phyloP scores from a whole-genome alignment of 2,888 invertebrate species.

The Lithosia quadra region DNA sequence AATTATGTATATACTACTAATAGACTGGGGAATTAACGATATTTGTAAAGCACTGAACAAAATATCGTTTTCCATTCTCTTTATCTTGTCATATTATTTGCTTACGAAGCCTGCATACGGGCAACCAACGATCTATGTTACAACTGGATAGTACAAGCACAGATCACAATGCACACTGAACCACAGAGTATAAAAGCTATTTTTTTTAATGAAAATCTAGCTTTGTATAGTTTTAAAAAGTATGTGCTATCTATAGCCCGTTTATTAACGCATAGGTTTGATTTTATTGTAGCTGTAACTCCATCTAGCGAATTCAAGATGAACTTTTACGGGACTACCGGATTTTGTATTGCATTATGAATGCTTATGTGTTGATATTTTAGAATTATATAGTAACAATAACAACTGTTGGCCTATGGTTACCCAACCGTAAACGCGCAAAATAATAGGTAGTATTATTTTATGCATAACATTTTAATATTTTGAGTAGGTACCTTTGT shows the following conservation, averaged over 20 bases:
- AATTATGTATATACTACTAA: conserved; percentile 22
- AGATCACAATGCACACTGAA: not conserved
- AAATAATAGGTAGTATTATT: no score
- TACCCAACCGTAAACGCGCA: no score
- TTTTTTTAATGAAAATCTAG: not conserved
- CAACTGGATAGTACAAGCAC: conserved; percentile 37
- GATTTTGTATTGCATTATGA: no score
- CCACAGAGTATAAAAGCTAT: not conserved
- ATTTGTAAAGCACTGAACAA: conserved; percentile 51
- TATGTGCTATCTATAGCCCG: not conserved
- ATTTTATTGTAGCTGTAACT: not conserved
- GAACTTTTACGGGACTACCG: not conserved
- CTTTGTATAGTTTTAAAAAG: no score
- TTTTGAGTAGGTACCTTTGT: no score
- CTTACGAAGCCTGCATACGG: conserved; percentile 73
- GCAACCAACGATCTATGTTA: conserved; percentile 42
- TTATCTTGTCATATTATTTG: conserved; percentile 77
- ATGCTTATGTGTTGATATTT: no score
- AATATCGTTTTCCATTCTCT: conserved; percentile 68
- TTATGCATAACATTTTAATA: no score
- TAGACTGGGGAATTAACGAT: conserved; percentile 43
- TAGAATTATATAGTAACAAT: no score
- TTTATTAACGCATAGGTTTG: not conserved
- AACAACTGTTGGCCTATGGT: no score
- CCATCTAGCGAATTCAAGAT: not conserved